Conservation (phyloP, 2,797 vertebrate species). For the Poecilia velifera region DNA sequence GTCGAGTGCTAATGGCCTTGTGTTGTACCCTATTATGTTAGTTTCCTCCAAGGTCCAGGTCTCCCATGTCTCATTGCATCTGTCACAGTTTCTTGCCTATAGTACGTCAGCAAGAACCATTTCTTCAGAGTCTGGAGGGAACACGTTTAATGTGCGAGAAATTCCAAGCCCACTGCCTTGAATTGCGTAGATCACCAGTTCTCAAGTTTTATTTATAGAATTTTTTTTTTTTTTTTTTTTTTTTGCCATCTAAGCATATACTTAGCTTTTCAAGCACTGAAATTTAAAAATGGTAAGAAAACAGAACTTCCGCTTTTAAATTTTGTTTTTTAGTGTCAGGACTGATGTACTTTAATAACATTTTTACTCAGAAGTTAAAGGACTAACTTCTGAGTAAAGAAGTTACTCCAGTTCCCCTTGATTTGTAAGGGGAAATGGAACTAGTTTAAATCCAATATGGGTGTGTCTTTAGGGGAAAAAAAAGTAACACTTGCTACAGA, state of each 20-base stretch:
- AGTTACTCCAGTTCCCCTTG: too few species aligned
- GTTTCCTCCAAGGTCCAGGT: slow-evolving; percentile 44
- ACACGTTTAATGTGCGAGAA: slow-evolving; percentile 37
- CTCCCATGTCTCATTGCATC: slow-evolving; percentile 63
- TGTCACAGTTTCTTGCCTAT: slow-evolving; percentile 59
- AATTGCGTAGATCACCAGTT: slow-evolving; percentile 12
- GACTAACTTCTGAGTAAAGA: too few species aligned
- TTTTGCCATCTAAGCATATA: background rate
- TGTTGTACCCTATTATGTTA: slow-evolving; percentile 23
- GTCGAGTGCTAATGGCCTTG: slow-evolving; percentile 39
- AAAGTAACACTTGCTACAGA: background rate
- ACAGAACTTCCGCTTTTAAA: background rate
- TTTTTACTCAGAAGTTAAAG: background rate
- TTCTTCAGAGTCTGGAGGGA: slow-evolving; percentile 22
- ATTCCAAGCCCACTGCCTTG: slow-evolving; percentile 16
- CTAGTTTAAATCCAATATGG: background rate
- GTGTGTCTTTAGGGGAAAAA: background rate
- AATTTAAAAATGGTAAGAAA: background rate
- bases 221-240: background rate
- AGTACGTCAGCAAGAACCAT: slow-evolving; percentile 44
- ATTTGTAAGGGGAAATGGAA: background rate
- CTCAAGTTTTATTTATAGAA: background rate
- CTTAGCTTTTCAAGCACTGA: background rate
- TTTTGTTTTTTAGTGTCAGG: background rate
- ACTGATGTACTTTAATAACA: background rate